phyloP scores from a whole-genome alignment of 2,888 invertebrate genomes.

The Bruchidius siliquastri region DNA sequence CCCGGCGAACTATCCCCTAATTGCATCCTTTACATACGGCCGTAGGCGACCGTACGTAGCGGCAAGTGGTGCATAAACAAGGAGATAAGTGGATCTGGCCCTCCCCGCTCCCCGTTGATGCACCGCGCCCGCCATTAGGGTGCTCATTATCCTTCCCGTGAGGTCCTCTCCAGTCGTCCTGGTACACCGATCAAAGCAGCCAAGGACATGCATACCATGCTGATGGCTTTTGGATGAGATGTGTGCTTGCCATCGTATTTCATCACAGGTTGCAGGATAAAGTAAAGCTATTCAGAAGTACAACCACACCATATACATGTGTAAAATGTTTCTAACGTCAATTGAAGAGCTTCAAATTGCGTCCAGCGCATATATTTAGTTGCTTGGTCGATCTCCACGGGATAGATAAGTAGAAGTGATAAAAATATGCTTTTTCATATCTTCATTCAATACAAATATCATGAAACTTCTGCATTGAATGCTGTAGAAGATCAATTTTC shows the following conservation, averaged over 20 bases:
- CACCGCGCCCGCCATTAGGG: neutral
- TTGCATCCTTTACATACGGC: neutral
- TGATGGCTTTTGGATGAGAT: neutral
- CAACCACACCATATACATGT: too few relatives aligned
- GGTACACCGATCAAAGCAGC: neutral
- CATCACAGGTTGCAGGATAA: neutral
- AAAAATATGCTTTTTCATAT: too few relatives aligned
- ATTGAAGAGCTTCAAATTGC: too few relatives aligned
- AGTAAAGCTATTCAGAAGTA: too few relatives aligned
- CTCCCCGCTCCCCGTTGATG: neutral
- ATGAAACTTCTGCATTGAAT: too few relatives aligned
- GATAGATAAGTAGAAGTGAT: too few relatives aligned
- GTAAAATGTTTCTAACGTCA: too few relatives aligned
- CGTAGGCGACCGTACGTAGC: neutral
- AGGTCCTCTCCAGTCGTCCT: neutral
- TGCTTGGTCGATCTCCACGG: too few relatives aligned
- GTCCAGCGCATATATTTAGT: too few relatives aligned
- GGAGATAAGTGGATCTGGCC: neutral
- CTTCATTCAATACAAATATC: too few relatives aligned
- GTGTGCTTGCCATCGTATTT: neutral
- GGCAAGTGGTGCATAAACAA: neutral
- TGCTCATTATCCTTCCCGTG: neutral
- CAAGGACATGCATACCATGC: neutral
- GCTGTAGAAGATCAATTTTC: too few relatives aligned
- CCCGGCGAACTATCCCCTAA: neutral